Percentiles rank a stretch among this genome's conserved stretches.
phyloP scores from a whole-genome alignment of 2,888 invertebrate genomes.

The Lasius platythorax region DNA sequence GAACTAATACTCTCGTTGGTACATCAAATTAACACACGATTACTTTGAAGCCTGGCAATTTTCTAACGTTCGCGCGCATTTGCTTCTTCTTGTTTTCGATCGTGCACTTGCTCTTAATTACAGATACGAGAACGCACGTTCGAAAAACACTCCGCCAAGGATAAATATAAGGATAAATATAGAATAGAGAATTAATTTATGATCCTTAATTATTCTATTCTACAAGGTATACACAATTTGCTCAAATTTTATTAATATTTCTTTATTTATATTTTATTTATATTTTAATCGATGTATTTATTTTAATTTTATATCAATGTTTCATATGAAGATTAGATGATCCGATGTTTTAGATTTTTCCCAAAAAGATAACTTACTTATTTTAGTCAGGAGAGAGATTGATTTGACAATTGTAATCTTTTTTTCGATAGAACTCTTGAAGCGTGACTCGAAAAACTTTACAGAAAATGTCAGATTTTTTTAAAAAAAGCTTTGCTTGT shows the following conservation, averaged over 20 bases:
- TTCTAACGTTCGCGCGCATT: slow-evolving; percentile 1
- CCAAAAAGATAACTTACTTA: neutral
- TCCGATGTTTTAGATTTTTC: neutral
- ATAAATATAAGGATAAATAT: no score
- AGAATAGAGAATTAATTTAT: neutral
- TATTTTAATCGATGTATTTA: neutral
- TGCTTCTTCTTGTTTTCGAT: neutral
- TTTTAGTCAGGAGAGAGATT: neutral
- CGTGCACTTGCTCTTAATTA: neutral
- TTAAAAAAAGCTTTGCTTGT: neutral
- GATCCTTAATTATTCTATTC: neutral
- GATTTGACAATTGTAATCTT: neutral
- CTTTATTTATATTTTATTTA: neutral
- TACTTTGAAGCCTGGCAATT: neutral
- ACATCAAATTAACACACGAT: slow-evolving; percentile 17
- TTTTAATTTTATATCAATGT: neutral
- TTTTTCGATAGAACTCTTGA: neutral
- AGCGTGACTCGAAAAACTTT: neutral
- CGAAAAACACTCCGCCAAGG: neutral
- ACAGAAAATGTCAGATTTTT: neutral
- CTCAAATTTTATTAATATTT: neutral
- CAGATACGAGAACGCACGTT: neutral
- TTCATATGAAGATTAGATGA: neutral
- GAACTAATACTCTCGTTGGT: neutral
- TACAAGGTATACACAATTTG: neutral